Evolutionary conservation across 2,113 vertebrate genomes (phyloP).

Genomic region (Spea bombifrons): DNA sequence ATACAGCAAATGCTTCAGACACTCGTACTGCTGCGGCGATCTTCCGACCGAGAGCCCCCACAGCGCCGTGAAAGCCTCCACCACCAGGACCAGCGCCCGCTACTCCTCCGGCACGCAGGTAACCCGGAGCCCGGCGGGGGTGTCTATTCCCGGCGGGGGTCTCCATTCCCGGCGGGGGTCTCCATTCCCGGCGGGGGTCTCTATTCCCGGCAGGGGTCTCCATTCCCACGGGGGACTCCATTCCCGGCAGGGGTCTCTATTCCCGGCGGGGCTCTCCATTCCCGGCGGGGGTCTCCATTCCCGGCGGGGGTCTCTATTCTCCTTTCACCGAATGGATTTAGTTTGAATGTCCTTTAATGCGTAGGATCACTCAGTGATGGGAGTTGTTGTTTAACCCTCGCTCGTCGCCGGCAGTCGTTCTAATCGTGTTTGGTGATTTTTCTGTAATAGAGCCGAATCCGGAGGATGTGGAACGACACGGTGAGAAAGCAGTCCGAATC

Average conservation of each 20-base stretch:
- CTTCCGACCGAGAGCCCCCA: conserved; percentile 92
- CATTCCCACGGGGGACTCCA: no score
- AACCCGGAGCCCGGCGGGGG: conserved; percentile 60
- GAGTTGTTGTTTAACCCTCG: conserved; percentile 20
- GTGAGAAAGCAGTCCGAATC: conserved; percentile 99
- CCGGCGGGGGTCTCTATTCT: not conserved
- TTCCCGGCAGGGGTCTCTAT: no score
- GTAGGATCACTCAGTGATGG: not conserved
- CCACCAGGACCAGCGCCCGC: conserved; percentile 90
- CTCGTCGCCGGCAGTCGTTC: not conserved
- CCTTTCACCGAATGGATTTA: conserved; percentile 36
- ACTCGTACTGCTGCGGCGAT: conserved; percentile 91
- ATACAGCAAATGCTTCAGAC: conserved; percentile 95
- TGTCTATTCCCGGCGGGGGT: conserved; percentile 42
- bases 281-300: no score
- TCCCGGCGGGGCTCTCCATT: not conserved
- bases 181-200: no score
- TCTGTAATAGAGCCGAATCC: conserved; percentile 95
- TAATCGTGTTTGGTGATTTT: conserved; percentile 56
- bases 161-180: no score
- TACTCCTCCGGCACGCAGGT: conserved; percentile 99
- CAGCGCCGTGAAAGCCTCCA: conserved; percentile 90
- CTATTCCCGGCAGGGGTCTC: no score
- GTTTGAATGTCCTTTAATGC: conserved; percentile 15
- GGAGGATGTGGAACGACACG: conserved; percentile 99